These are phyloP conservation scores for Spodoptera exigua DNA, from an alignment of 2,888 invertebrate genomes.

Conservation along the genomic window DNA sequence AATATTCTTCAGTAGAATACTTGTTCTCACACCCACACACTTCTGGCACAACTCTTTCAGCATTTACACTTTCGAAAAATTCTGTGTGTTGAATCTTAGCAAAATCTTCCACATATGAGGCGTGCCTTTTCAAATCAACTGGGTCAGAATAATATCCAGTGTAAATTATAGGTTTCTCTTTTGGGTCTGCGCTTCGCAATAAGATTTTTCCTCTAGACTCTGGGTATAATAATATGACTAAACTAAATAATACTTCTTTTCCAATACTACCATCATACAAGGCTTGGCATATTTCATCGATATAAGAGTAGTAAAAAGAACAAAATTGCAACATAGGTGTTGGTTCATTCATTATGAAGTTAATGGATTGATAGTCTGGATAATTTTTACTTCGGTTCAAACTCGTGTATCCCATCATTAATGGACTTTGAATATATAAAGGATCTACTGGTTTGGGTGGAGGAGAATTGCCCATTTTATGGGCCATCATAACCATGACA, in stretches of 20 bases:
- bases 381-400: conserved; percentile 86
- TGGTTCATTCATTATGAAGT: conserved; percentile 47
- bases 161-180: conserved; percentile 87
- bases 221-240: conserved; percentile 72
- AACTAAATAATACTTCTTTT: conserved; percentile 44
- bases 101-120: conserved; percentile 71
- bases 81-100: conserved; percentile 73
- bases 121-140: conserved; percentile 82
- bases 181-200: conserved; percentile 86
- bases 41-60: conserved; percentile 58
- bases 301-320: conserved; percentile 48
- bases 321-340: conserved; percentile 40
- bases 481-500: conserved; percentile 62
- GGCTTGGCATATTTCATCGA: conserved; percentile 57
- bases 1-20: conserved; percentile 86
- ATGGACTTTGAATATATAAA: conserved; percentile 62
- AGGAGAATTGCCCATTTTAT: conserved; percentile 48
- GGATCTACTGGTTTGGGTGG: conserved; percentile 68
- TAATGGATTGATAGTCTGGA: conserved; percentile 72
- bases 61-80: conserved; percentile 72
- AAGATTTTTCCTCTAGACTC: conserved; percentile 86
- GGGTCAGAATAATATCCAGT: conserved; percentile 88
- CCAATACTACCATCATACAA: conserved; percentile 47
- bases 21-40: conserved; percentile 48
- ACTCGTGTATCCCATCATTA: conserved; percentile 80